Evolutionary conservation across 2,888 invertebrate species (phyloP).

Genomic region (Aphrophora alni): DNA sequence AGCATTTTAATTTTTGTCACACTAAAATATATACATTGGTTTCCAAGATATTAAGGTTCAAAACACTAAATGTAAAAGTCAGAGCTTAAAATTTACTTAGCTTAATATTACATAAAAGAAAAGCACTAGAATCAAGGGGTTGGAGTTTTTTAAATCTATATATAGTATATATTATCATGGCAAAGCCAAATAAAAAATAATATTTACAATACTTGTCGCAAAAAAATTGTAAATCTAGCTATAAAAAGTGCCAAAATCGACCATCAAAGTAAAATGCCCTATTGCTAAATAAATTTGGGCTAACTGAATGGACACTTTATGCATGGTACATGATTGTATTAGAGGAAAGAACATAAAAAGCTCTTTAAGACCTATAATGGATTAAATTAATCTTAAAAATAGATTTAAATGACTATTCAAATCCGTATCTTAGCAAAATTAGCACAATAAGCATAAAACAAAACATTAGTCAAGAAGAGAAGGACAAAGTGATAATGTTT

Average conservation of each 20-base stretch:
- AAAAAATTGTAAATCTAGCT: neutral
- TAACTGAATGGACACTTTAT: neutral
- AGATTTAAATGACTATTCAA: neutral
- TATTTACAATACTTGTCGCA: neutral
- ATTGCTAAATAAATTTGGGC: neutral
- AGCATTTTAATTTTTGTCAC: neutral
- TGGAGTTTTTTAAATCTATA: neutral
- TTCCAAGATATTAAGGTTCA: neutral
- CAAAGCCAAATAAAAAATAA: constrained; percentile 1
- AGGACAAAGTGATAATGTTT: neutral
- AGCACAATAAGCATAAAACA: neutral
- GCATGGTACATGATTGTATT: too few species aligned
- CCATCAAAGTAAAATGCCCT: constrained; percentile 15
- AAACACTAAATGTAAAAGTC: neutral
- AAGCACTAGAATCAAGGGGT: neutral
- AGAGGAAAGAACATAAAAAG: neutral
- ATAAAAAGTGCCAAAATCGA: neutral
- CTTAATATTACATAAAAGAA: neutral
- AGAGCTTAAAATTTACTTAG: neutral
- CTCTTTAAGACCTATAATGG: neutral
- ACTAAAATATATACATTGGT: constrained; percentile 3
- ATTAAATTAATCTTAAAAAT: neutral
- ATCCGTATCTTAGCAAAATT: neutral
- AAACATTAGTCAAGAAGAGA: neutral
- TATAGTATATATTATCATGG: neutral